Conservation (phyloP, 1,140 invertebrate genomes). For the Leptinotarsa defecta region DNA sequence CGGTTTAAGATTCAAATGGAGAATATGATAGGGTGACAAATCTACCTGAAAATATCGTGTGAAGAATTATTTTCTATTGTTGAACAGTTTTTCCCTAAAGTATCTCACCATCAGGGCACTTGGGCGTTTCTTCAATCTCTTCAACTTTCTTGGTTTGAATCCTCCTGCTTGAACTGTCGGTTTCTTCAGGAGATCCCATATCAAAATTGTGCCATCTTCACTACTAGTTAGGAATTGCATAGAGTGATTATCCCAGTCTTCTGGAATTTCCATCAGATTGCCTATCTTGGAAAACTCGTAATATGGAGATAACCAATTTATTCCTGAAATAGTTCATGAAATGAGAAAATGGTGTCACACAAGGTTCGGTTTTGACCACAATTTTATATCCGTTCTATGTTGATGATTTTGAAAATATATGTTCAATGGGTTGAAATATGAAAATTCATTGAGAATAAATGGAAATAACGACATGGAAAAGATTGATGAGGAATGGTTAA, state of each 20-base stretch:
- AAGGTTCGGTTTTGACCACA: too few species aligned
- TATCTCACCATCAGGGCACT: constrained; percentile 58
- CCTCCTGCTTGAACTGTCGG: constrained; percentile 56
- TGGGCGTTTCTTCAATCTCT: constrained; percentile 59
- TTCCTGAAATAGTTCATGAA: constrained; percentile 30
- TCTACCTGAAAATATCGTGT: constrained; percentile 54
- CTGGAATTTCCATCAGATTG: constrained; percentile 56
- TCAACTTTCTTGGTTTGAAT: constrained; percentile 58
- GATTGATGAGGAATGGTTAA: too few species aligned
- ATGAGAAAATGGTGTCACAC: too few species aligned
- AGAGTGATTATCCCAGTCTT: constrained; percentile 57
- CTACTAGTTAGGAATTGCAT: constrained; percentile 68
- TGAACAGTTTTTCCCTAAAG: not conserved
- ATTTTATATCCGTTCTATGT: too few species aligned
- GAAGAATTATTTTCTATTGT: not conserved
- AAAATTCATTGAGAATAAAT: too few species aligned
- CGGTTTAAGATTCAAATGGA: constrained; percentile 65
- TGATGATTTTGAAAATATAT: too few species aligned
- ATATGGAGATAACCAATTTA: constrained; percentile 66
- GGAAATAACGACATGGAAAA: too few species aligned
- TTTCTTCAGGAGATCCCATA: constrained; percentile 68
- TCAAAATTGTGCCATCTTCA: constrained; percentile 68
- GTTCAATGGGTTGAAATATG: too few species aligned
- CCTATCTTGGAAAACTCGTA: constrained; percentile 65
- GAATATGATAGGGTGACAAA: constrained; percentile 62